Evolutionary conservation across 2,113 vertebrate genomes (phyloP).

Genomic region (Octodon degus): DNA sequence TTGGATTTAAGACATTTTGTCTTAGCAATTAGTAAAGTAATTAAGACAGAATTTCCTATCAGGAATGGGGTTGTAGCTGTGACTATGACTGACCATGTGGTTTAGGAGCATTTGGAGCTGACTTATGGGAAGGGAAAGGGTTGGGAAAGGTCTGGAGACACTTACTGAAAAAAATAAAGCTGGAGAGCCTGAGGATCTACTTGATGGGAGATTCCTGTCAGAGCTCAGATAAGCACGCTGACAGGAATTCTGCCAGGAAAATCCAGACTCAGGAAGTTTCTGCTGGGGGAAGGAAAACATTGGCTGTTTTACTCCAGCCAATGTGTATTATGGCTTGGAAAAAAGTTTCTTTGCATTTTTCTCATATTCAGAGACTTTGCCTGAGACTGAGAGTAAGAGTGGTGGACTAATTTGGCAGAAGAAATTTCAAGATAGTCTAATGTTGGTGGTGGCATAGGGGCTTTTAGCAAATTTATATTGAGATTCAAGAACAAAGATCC

Average conservation of each 20-base stretch:
- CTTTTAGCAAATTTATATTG: not conserved
- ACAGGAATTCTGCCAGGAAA: not conserved
- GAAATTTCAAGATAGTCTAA: not conserved
- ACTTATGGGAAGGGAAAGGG: not conserved
- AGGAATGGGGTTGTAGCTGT: not conserved
- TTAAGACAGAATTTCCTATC: not conserved
- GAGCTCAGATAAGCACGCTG: not conserved
- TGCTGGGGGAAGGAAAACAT: not conserved
- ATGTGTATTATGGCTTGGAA: not conserved
- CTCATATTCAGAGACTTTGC: not conserved
- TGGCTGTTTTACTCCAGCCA: too few species aligned
- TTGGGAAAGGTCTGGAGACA: not conserved
- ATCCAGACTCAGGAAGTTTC: not conserved
- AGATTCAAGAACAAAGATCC: not conserved
- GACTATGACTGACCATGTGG: not conserved
- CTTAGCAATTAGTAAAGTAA: not conserved
- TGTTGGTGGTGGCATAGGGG: not conserved
- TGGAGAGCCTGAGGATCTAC: not conserved
- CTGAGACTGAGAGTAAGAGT: not conserved
- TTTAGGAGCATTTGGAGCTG: not conserved
- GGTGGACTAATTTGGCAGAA: not conserved
- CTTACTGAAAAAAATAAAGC: not conserved
- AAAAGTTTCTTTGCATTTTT: not conserved
- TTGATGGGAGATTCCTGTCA: not conserved
- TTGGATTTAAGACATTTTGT: not conserved